Base-by-base conservation (phyloP, 2,888 invertebrate genomes). In the Dryobota labecula region DNA sequence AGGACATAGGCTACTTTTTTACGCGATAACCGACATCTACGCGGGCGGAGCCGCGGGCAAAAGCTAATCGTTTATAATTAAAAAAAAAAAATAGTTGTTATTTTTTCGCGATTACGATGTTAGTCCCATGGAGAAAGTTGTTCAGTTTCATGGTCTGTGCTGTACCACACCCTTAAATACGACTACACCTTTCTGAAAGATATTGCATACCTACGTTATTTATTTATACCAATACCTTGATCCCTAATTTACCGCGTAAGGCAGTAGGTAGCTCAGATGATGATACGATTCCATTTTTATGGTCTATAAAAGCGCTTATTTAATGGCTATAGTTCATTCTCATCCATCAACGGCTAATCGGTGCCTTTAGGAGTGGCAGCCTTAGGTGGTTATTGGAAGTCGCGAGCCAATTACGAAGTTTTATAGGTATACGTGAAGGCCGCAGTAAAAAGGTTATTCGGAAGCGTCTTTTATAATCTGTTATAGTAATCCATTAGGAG, bases 331-430 rank as follows among this genome's bases (percentile, higher is more conserved):
- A 15, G 73, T 43, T 45, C 51, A 73, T 61, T 51, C 45, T 33
- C 51, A 66, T 72, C 56, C 43, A 66, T 73, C 66, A 60, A 13
- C 38, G 27, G 45, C 18, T 80, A 70, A 83, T 76, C 65, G 76
- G 30, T 64, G 57, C 54, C 54, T 53, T n/a, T 30, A 66, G 80
- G 80, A 80, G 80, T 80, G 83, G 69, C 20, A 30, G 15, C 57
- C 27, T 68, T 51, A 60, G 54, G 24, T 54, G 54, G 63, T 47
- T 60, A 64, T 51, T 51, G 49, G 41, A 36, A 62, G 20, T 9
- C n/a, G 33, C 53, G n/a, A 8, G 1, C 45, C 45, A 58, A 69
- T 70, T 66, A 80, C 57, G n/a, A 58, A 41, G 20, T 41, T 65
- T 49, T 43, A 66, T 70, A 33, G 38, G 47, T 60, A 51, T 45